Percentiles rank a stretch among this genome's conserved stretches.
Evolutionary conservation across 2,888 invertebrate genomes (phyloP).

Genomic region (Heteromurus nitidus): DNA sequence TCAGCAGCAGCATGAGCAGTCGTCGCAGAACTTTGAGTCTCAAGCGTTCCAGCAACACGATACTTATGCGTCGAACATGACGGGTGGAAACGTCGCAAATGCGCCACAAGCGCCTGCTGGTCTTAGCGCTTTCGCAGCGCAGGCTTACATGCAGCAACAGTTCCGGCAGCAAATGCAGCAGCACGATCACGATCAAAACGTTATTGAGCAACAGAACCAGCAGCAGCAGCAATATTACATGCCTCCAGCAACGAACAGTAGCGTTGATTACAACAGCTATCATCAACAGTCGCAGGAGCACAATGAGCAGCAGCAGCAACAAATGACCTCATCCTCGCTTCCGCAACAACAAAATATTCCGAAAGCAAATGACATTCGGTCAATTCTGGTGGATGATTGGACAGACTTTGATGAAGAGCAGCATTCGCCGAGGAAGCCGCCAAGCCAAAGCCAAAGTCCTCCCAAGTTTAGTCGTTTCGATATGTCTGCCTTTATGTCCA

Average conservation of each 20-base stretch:
- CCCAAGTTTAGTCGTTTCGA: constrained; percentile 73
- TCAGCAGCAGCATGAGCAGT: constrained; percentile 13
- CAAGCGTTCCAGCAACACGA: constrained; percentile 32
- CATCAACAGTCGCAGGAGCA: not conserved
- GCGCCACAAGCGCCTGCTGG: constrained; percentile 31
- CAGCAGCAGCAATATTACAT: constrained; percentile 46
- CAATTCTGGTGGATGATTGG: constrained; percentile 73
- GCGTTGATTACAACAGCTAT: constrained; percentile 3
- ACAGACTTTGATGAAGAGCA: constrained; percentile 71
- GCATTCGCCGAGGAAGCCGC: constrained; percentile 56
- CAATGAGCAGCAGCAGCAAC: constrained; percentile 44
- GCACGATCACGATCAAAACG: constrained; percentile 39
- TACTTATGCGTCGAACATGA: constrained; percentile 38
- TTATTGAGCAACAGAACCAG: constrained; percentile 30
- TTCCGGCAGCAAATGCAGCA: constrained; percentile 53
- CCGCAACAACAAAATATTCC: constrained; percentile 50
- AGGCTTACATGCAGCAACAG: constrained; percentile 62
- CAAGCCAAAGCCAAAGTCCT: constrained; percentile 65
- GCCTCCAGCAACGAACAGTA: not conserved
- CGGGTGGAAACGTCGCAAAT: not conserved
- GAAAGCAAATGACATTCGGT: constrained; percentile 70
- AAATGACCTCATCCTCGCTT: constrained; percentile 24
- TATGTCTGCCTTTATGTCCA: constrained; percentile 70
- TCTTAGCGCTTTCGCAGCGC: constrained; percentile 59
- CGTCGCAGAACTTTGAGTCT: constrained; percentile 1